These are phyloP conservation scores for Acrocephalus scirpaceus DNA, from an alignment of 2,797 vertebrate genomes.

Conservation along the genomic window DNA sequence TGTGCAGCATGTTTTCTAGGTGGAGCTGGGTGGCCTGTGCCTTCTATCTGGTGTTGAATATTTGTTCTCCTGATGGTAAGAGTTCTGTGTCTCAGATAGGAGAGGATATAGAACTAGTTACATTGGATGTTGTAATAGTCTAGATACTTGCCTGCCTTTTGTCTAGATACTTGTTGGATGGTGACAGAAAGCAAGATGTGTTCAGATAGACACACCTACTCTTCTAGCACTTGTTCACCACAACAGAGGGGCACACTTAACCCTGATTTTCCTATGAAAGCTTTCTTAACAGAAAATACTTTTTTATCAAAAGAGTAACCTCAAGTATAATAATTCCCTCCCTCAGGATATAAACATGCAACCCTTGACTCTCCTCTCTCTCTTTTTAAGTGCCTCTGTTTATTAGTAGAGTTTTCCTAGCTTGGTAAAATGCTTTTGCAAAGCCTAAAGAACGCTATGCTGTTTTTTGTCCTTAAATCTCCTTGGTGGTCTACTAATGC, in stretches of 20 bases:
- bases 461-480: not conserved
- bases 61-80: slow-evolving; percentile 71
- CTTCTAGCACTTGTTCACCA: not conserved
- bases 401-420: not conserved
- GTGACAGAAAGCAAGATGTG: not conserved
- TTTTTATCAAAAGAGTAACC: not conserved
- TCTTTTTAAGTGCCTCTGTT: not conserved
- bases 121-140: fast-evolving
- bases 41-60: slow-evolving; percentile 47
- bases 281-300: not conserved
- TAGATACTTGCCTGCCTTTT: not conserved
- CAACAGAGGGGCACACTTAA: not conserved
- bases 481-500: not conserved
- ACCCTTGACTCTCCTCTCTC: not conserved
- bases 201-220: not conserved
- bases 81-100: not conserved
- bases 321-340: not conserved
- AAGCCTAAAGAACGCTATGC: fast-evolving
- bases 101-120: not conserved
- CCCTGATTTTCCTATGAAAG: not conserved
- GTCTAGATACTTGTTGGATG: not conserved
- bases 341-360: not conserved
- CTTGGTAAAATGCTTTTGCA: not conserved
- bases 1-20: slow-evolving; percentile 64
- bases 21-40: slow-evolving; percentile 43